phyloP scores from a whole-genome alignment of 2,113 vertebrate species.

The Aegotheles bennettii region DNA sequence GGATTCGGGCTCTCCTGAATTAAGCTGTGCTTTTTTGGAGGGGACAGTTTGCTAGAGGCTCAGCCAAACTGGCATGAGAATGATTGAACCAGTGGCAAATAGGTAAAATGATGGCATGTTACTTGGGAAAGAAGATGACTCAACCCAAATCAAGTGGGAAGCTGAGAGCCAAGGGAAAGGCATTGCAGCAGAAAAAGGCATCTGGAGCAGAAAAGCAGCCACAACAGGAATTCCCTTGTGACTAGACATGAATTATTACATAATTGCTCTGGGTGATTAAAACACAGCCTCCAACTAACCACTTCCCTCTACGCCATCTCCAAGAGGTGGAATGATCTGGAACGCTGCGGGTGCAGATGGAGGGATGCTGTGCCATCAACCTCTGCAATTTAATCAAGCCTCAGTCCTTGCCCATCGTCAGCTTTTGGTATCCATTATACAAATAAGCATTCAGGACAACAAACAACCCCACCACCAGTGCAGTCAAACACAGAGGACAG shows the following conservation, averaged over 20 bases:
- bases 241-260: slow-evolving; percentile 25
- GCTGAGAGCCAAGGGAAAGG: slow-evolving; percentile 23
- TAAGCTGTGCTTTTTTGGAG: neutral
- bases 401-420: neutral
- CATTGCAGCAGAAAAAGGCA: slow-evolving; percentile 34
- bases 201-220: slow-evolving; percentile 40
- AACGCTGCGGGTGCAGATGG: fast-evolving
- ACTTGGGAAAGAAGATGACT: slow-evolving; percentile 35
- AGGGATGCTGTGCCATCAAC: neutral
- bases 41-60: neutral
- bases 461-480: neutral
- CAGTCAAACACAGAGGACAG: neutral
- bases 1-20: neutral
- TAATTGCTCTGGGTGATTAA: slow-evolving; percentile 35
- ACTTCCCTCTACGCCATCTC: neutral
- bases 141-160: slow-evolving; percentile 44
- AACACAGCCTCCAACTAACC: neutral
- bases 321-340: neutral
- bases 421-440: neutral
- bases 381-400: neutral
- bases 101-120: neutral
- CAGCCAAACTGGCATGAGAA: neutral
- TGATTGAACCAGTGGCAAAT: neutral
- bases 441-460: neutral
- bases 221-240: slow-evolving; percentile 48